Conservation (phyloP, 2,797 vertebrate genomes). For the Enteromius thamalakanensis region DNA sequence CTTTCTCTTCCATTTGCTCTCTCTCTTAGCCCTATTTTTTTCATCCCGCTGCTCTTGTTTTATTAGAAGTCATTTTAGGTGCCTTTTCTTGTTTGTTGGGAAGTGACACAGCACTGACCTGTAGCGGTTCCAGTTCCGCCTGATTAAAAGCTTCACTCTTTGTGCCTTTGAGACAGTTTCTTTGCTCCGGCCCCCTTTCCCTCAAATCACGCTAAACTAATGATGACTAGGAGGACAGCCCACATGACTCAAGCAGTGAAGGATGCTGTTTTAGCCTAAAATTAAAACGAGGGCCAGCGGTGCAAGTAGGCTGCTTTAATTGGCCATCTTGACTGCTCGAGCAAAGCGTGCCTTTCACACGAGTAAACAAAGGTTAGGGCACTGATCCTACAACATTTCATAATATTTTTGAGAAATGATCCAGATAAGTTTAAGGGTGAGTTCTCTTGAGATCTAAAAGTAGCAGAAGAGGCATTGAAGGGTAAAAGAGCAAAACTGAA, state of each 20-base stretch:
- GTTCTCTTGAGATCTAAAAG: constrained; percentile 69
- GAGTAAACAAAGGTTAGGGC: constrained; percentile 79
- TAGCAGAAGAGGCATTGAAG: constrained; percentile 66
- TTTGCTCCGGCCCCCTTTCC: neutral
- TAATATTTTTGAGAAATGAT: constrained; percentile 74
- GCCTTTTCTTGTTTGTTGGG: constrained; percentile 64
- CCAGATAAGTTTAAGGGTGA: constrained; percentile 71
- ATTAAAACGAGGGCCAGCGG: constrained; percentile 48
- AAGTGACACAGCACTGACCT: constrained; percentile 61
- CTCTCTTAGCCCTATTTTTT: constrained; percentile 11
- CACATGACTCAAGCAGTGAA: constrained; percentile 42
- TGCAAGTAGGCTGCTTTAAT: constrained; percentile 75
- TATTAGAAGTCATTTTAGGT: constrained; percentile 64
- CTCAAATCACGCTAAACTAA: constrained; percentile 63
- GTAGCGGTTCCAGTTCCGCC: constrained; percentile 60
- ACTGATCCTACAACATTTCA: constrained; percentile 68
- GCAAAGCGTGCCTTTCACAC: constrained; percentile 70
- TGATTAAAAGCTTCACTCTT: constrained; percentile 64
- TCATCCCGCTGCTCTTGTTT: constrained; percentile 63
- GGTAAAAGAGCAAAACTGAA: constrained; percentile 1
- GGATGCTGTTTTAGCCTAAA: constrained; percentile 50
- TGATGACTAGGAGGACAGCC: constrained; percentile 68
- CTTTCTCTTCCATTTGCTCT: constrained; percentile 55
- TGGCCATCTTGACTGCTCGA: constrained; percentile 75
- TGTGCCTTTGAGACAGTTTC: constrained; percentile 67